A percentile compares a stretch with the other conserved stretches of the same genome.
These are phyloP conservation scores for Chiloscyllium punctatum DNA, from an alignment of 2,797 vertebrate genomes.

Conservation along the genomic window DNA sequence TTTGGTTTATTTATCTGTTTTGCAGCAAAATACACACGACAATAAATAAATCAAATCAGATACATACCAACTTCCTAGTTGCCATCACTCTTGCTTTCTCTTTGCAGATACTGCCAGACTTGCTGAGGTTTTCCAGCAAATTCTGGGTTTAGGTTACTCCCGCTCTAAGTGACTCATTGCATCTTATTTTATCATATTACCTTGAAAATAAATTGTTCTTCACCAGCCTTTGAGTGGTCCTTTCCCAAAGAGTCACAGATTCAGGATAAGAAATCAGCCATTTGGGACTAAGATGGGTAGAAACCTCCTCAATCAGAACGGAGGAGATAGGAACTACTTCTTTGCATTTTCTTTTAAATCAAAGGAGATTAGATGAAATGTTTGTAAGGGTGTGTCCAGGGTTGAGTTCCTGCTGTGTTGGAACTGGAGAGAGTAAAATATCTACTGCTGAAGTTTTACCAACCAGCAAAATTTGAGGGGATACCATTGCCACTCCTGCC, in stretches of 20 bases:
- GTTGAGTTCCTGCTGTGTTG: background rate
- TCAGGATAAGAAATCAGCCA: background rate
- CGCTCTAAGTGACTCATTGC: background rate
- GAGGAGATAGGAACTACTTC: too few species aligned
- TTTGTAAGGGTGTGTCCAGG: background rate
- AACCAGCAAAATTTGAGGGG: background rate
- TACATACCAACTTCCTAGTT: too few species aligned
- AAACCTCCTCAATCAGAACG: background rate
- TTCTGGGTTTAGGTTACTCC: too few species aligned
- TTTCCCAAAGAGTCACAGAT: background rate
- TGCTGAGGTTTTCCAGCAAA: too few species aligned
- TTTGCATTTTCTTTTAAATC: background rate
- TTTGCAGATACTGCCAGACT: too few species aligned
- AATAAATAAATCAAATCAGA: too few species aligned
- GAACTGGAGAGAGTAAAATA: background rate
- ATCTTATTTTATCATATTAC: background rate
- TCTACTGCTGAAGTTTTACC: background rate
- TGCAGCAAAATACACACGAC: too few species aligned
- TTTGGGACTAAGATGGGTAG: background rate
- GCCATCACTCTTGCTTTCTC: too few species aligned
- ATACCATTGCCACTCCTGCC: background rate
- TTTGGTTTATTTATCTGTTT: too few species aligned
- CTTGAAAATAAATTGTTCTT: background rate
- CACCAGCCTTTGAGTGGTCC: background rate
- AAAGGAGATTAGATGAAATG: background rate